Percentiles rank a stretch among this genome's conserved stretches.
Conservation (phyloP, 2,888 invertebrate genomes). For the Xestia xanthographa region DNA sequence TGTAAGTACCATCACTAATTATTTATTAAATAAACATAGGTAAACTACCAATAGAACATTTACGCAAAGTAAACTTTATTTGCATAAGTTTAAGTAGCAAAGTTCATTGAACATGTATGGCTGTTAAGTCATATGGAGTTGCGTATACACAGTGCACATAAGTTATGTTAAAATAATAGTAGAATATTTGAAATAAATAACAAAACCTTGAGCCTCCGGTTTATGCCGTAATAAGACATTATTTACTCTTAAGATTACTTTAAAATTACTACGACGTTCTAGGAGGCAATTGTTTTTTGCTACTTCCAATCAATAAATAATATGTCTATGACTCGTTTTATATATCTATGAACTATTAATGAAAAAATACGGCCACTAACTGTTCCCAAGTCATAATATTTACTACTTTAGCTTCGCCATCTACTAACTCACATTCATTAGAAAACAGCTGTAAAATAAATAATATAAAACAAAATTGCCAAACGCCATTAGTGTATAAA, state of each 20-base stretch:
- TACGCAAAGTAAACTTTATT: slow-evolving; percentile 44
- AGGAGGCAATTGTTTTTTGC: slow-evolving; percentile 17
- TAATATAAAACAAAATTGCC: slow-evolving; percentile 57
- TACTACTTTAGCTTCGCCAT: slow-evolving; percentile 6
- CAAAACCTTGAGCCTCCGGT: slow-evolving; percentile 66
- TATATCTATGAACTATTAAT: neutral
- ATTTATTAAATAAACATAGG: slow-evolving; percentile 28
- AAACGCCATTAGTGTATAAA: slow-evolving; percentile 62
- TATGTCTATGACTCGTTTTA: neutral
- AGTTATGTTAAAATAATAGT: slow-evolving; percentile 77
- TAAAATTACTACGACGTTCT: slow-evolving; percentile 49
- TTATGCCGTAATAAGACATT: slow-evolving; percentile 52
- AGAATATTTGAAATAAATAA: slow-evolving; percentile 76
- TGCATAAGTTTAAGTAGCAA: neutral
- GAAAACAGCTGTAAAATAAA: slow-evolving; percentile 46
- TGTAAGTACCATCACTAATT: slow-evolving; percentile 68
- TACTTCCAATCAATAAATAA: slow-evolving; percentile 12
- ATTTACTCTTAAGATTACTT: slow-evolving; percentile 45
- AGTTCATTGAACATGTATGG: slow-evolving; percentile 3
- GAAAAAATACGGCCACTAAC: slow-evolving; percentile 21
- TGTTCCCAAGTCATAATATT: slow-evolving; percentile 37
- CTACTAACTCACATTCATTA: slow-evolving; percentile 30
- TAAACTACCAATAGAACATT: slow-evolving; percentile 1
- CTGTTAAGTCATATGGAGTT: slow-evolving; percentile 26
- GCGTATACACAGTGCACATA: slow-evolving; percentile 12